Evolutionary conservation across 1,140 invertebrate genomes (phyloP), one percentile per base, ranked within the genome.

Genomic region (Bombus superbus): DNA sequence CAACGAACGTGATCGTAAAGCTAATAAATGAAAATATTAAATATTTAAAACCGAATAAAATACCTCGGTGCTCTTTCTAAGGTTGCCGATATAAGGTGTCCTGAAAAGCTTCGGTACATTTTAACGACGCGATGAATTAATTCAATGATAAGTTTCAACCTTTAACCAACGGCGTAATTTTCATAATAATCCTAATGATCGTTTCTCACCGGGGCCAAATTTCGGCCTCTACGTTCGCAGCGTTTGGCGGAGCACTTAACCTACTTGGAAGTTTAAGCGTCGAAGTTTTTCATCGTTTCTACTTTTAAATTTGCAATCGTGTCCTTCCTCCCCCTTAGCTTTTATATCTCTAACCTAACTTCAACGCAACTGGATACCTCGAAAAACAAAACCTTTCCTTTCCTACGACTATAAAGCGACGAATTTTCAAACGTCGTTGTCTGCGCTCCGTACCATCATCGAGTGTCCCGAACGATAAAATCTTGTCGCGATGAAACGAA

Each of bases 191-290:
- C 22, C 47, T 25, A 35, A 35, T 10, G 42, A 53, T 42, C 44
- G 73, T 78, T 9, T 9, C 47, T 64, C 57, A 28, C 4, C 5
- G 35, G 2, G 5, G 15, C 42, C 40, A 42, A 78, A 62, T 62
- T 78, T 78, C 62, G n/a, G 28, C 25, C 15, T 22, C 25, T 25
- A 6, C 25, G 11, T 13, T 76, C 53, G 28, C 9, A 38, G 9
- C 74, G 11, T 28, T 38, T 25, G 57, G 25, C 28, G 6, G 3
- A 62, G 38, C 75, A 18, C 75, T 77, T 77, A 77, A 77, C 75
- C 75, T 22, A 62, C 75, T 77, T 77, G 28, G 75, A 73, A n/a
- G 71, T 44, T 76, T 38, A 40, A 76, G 47, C 35, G 74, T 8
- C 0, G 2, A 62, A 62, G 75, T 78, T 78, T 66, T 32, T 42